Conservation (phyloP, 2,113 vertebrate species). For the Chionis minor region DNA sequence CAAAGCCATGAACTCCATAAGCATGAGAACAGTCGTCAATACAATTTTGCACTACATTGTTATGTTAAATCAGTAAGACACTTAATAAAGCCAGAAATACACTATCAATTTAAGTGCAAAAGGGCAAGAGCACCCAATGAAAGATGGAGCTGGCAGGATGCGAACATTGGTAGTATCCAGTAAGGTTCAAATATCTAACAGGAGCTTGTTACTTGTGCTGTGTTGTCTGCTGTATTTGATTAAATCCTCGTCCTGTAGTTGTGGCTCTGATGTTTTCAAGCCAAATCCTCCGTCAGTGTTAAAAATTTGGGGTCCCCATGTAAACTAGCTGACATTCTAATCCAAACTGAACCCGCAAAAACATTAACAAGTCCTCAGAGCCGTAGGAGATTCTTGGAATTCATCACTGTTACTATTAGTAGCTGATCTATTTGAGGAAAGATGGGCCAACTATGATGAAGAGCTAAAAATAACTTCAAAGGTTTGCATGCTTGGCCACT, state of each 20-base stretch:
- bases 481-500: not conserved
- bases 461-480: constrained; percentile 27
- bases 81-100: not conserved
- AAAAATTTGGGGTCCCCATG: not conserved
- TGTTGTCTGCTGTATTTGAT: not conserved
- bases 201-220: not conserved
- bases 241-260: not conserved
- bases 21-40: not conserved
- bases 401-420: not conserved
- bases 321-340: not conserved
- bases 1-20: not conserved
- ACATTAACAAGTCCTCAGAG: not conserved
- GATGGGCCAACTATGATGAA: not conserved
- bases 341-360: not conserved
- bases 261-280: not conserved
- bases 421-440: not conserved
- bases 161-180: not conserved
- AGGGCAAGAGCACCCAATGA: not conserved
- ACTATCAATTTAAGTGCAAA: not conserved
- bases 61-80: not conserved
- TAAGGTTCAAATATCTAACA: not conserved
- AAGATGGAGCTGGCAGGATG: not conserved
- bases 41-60: not conserved
- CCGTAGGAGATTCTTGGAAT: not conserved
- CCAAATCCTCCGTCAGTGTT: not conserved